phyloP scores from a whole-genome alignment of 2,888 invertebrate species.

The Megamerina dolium region DNA sequence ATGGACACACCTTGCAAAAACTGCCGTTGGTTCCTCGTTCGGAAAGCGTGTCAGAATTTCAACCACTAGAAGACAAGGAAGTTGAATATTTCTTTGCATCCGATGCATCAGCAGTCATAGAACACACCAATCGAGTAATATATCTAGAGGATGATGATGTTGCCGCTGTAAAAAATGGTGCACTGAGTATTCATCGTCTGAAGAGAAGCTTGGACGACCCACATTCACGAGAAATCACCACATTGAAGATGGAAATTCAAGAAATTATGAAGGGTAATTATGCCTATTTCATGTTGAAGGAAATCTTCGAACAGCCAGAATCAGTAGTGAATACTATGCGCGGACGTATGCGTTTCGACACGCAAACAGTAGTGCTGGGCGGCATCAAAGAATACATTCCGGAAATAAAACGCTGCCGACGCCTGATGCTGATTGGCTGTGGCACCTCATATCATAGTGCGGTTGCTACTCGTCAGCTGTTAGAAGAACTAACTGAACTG shows the following conservation, averaged over 20 bases:
- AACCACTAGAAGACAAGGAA: conserved; percentile 83
- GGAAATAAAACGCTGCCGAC: conserved; percentile 93
- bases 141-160: conserved; percentile 96
- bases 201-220: conserved; percentile 73
- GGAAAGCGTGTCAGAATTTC: conserved; percentile 85
- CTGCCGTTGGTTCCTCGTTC: conserved; percentile 70
- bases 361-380: conserved; percentile 80
- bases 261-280: conserved; percentile 99
- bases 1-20: conserved; percentile 53
- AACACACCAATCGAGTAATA: conserved; percentile 97
- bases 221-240: conserved; percentile 88
- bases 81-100: conserved; percentile 99
- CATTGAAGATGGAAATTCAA: conserved; percentile 95
- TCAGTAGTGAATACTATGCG: conserved; percentile 99
- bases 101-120: conserved; percentile 97
- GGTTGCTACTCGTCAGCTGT: conserved; percentile 89
- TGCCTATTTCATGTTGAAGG: conserved; percentile 99
- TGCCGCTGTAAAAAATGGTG: conserved; percentile 89
- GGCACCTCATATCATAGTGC: conserved; percentile 99
- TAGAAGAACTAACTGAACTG: conserved; percentile 96
- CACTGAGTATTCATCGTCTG: conserved; percentile 90
- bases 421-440: conserved; percentile 95
- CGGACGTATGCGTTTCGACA: conserved; percentile 90
- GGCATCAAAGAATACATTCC: conserved; percentile 98
- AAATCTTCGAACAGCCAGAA: conserved; percentile 99